These are phyloP conservation scores for Harlomillsia oculata DNA, from an alignment of 1,140 invertebrate genomes.

Conservation along the genomic window DNA sequence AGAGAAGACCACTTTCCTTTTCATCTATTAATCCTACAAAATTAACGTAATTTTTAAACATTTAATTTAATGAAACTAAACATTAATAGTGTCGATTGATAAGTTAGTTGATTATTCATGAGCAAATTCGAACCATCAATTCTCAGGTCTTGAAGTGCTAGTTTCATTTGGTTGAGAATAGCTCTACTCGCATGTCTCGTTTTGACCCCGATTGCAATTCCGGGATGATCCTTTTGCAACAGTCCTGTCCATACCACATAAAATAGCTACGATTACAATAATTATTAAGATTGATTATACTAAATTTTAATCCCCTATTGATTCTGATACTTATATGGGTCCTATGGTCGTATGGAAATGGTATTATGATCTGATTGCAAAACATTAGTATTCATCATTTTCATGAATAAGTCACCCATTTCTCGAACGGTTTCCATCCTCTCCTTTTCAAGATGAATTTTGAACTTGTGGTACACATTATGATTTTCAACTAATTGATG, in stretches of 20 bases:
- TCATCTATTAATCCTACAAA: slow-evolving; percentile 27
- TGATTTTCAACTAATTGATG: slow-evolving; percentile 48
- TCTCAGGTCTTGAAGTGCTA: slow-evolving; percentile 39
- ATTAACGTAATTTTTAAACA: too few species aligned
- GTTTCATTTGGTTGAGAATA: slow-evolving; percentile 42
- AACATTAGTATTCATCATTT: too few species aligned
- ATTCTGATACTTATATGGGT: too few species aligned
- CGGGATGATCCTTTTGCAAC: slow-evolving; percentile 43
- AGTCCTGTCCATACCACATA: slow-evolving; percentile 19
- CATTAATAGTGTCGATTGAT: background rate
- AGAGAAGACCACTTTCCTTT: slow-evolving; percentile 24
- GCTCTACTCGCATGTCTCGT: slow-evolving; percentile 43
- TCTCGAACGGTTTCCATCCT: slow-evolving; percentile 19
- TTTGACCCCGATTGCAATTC: slow-evolving; percentile 44
- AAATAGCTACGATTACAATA: too few species aligned
- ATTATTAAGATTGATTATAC: too few species aligned
- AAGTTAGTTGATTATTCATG: background rate
- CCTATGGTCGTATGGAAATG: too few species aligned
- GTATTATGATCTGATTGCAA: too few species aligned
- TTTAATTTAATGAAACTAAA: too few species aligned
- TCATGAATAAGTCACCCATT: slow-evolving; percentile 23
- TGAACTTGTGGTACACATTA: slow-evolving; percentile 22
- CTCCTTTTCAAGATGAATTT: slow-evolving; percentile 19
- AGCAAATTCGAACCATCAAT: slow-evolving; percentile 37
- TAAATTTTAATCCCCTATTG: too few species aligned